Base-by-base conservation (phyloP, 1,140 invertebrate genomes). In the Papilio aristodemus region DNA sequence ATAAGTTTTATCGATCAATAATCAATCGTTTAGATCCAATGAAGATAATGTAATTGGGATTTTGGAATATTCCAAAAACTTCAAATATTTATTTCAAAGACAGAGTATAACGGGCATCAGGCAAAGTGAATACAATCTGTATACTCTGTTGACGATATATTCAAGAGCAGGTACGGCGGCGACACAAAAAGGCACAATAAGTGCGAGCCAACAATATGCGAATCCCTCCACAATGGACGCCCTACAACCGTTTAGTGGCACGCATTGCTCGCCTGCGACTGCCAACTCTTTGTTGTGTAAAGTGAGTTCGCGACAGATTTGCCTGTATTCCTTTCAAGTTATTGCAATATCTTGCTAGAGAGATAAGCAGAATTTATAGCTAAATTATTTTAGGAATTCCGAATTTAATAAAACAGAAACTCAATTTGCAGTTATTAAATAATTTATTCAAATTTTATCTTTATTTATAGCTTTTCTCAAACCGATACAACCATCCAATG, bases 251-350 rank as follows among this genome's bases (percentile, higher is more conserved):
- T 62, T 38, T 62, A 62, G 27, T 38, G 14, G n/a, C 32, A 62
- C 59, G 32, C 59, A 62, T 32, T 62, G 59, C n/a, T 36, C 38
- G 13, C 59, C 38, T 36, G 14, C 13, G n/a, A 62, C 14, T 39
- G 59, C 27, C 32, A 19, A 36, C 59, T 62, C 59, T 62, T 62
- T 62, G 59, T 62, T 62, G 36, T 39, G 59, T n/a, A 38, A 54
- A 50, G 7, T 3, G 1, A 54, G 19, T 19, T 13, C 19, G 17
- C 17, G 22, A 54, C 8, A 11, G 22, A 22, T 54, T 54, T 25
- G 46, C 19, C 9, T 22, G 10, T 25, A 22, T 54, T 54, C 46
- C 11, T 11, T 9, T 54, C 17, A 11, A 54, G 46, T 54, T 22
- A 54, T 11, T 14, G 22, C 7, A 11, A 8, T 25, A 50, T 19